Conservation (phyloP, 1,140 invertebrate genomes). For the Doryteuthis pealeii region DNA sequence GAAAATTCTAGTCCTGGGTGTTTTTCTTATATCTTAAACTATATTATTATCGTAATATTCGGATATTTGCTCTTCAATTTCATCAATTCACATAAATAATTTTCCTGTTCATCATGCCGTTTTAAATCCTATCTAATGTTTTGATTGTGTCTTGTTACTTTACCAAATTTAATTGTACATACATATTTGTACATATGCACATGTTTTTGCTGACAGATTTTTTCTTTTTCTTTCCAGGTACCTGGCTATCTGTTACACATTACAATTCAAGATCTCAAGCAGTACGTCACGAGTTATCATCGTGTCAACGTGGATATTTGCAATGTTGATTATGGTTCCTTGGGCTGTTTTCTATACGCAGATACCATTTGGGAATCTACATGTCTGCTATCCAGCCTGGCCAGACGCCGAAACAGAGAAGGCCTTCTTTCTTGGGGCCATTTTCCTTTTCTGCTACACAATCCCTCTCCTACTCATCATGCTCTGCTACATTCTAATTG, state of each 20-base stretch:
- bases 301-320: slow-evolving; percentile 85
- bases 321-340: slow-evolving; percentile 79
- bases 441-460: slow-evolving; percentile 87
- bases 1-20: too few species aligned
- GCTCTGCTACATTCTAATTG: slow-evolving; percentile 89
- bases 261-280: slow-evolving; percentile 88
- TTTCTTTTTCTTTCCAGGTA: slow-evolving; percentile 70
- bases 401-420: slow-evolving; percentile 68
- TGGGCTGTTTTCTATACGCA: slow-evolving; percentile 86
- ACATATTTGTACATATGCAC: not conserved
- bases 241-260: slow-evolving; percentile 90
- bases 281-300: slow-evolving; percentile 82
- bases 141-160: too few species aligned
- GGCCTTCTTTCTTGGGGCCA: slow-evolving; percentile 86
- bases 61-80: too few species aligned
- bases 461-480: slow-evolving; percentile 88
- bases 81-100: too few species aligned
- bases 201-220: not conserved
- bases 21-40: too few species aligned
- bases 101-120: too few species aligned
- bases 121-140: too few species aligned
- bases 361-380: slow-evolving; percentile 19
- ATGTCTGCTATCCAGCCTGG: slow-evolving; percentile 40
- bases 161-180: too few species aligned
- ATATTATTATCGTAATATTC: too few species aligned